Evolutionary conservation across 1,140 invertebrate species (phyloP), one percentile per base, ranked within the genome.

Genomic region (Drosophila grimshawi): DNA sequence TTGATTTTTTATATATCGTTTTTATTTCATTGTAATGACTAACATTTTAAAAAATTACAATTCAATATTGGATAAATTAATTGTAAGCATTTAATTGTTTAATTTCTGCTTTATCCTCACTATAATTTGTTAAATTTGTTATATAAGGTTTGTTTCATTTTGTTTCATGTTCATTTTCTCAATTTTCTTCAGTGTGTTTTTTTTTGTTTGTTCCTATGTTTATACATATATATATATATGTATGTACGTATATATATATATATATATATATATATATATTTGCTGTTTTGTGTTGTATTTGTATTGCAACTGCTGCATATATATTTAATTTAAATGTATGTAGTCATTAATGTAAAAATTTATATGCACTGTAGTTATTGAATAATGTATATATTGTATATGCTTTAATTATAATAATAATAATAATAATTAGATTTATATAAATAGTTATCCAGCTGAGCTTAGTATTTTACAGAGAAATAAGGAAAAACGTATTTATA

Each of bases 31-130:
- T 90, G 82, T 90, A 89, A 90, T 90, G 80, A 90, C 85, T 89
- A 90, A 90, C 86, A 88, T 90, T 90, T 90, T 89, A 89, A 89
- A 89, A 89, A 89, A 89, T 89, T 89, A 90, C 85, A 89, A 85
- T 89, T 89, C 85, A 89, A 89, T 89, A 86, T 86, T 90, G 73
- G 86, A 86, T 86, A 86, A 90, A 90, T 89, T 89, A 80, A 78
- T 90, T 90, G 64, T 90, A 89, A 89, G 85, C 85, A 76, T 90
- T 79, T 72, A 68, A 56, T 51, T 79, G 69, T 69, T 56, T 75
- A 76, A 62, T 86, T 80, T 75, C 61, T 74, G 70, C 71, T 62
- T 62, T 56, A 57, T 81, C 68, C 71, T 75, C 75, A 81, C 78
- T 86, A 76, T 78, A 81, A 76, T 86, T 86, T 85, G 73, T 85